These are phyloP conservation scores for Bufo bufo DNA, from an alignment of 2,113 vertebrate genomes.

Conservation along the genomic window DNA sequence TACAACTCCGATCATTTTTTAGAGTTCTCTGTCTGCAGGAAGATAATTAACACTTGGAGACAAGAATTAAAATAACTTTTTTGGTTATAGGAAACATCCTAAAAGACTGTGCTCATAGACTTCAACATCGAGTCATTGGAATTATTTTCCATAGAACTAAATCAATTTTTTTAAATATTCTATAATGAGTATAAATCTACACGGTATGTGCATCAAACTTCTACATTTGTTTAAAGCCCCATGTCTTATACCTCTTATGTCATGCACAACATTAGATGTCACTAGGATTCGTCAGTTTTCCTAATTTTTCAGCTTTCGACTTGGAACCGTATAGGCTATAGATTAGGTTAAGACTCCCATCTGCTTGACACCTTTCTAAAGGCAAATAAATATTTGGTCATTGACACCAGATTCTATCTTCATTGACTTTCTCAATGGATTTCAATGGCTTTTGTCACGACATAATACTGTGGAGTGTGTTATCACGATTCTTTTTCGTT, in stretches of 20 bases:
- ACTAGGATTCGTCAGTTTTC: no score
- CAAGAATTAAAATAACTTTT: neutral
- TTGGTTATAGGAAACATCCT: neutral
- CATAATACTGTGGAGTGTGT: no score
- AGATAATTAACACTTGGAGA: neutral
- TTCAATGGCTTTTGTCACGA: no score
- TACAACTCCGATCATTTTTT: neutral
- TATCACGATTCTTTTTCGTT: no score
- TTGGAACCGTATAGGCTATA: no score
- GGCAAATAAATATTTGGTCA: no score
- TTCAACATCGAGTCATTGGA: neutral
- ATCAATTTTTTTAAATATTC: neutral
- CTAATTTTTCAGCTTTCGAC: no score
- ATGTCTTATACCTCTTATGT: neutral
- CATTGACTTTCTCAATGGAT: no score
- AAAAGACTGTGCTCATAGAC: neutral
- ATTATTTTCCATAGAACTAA: neutral
- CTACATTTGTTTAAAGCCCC: neutral
- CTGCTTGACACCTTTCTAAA: no score
- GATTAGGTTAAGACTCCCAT: no score
- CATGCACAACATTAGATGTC: no score
- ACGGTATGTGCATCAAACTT: neutral
- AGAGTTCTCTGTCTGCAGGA: neutral
- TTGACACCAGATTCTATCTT: no score
- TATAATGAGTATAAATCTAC: neutral